Base-by-base conservation (phyloP, 2,797 vertebrate species). In the Hafferia zeledoni region DNA sequence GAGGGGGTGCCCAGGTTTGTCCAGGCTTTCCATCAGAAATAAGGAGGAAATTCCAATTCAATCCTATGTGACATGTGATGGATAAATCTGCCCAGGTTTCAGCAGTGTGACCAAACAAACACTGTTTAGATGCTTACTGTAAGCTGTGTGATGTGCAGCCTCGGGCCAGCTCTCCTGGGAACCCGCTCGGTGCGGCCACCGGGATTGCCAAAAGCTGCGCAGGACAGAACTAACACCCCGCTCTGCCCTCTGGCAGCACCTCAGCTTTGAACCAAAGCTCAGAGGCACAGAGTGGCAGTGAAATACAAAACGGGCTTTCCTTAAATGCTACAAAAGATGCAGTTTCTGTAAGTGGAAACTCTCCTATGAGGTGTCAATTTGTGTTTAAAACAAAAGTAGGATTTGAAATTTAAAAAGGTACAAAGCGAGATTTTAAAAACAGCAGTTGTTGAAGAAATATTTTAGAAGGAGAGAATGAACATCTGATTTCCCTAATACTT, bases 91-190 rank as follows among this genome's bases (percentile, higher is more conserved):
- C 53, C 74, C 81, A 16, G 4, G 87, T 83, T 89, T 83, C 74
- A 89, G 83, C 68, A 90, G 83, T 94, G 60, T 86, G 83, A 93
- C 94, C 71, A 96, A 96, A 95, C 95, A 97, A 97, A 93, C 91
- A 95, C 88, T 67, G 80, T 95, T 95, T 94, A 84, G 91, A 95
- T 94, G 89, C 89, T 95, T 96, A 96, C 79, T 93, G 41, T 96
- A 96, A 97, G 89, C 93, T 79, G 59, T 90, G 79, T 47, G 77
- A 92, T 94, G 81, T 90, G 85, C 93, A 97, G 84, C 91, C 87
- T 76, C 19, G 74, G 87, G 91, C 83, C 89, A 86, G 67, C 77
- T 84, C 93, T 94, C 94, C 94, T 53, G 94, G 96, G 96, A 94
- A 94, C 8, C 0, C 93, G 84, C 83, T 97, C 91, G 96, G 87